A percentile compares a stretch with the other conserved stretches of the same genome.
phyloP scores from a whole-genome alignment of 2,797 vertebrate species.

The Myripristis jacobus region DNA sequence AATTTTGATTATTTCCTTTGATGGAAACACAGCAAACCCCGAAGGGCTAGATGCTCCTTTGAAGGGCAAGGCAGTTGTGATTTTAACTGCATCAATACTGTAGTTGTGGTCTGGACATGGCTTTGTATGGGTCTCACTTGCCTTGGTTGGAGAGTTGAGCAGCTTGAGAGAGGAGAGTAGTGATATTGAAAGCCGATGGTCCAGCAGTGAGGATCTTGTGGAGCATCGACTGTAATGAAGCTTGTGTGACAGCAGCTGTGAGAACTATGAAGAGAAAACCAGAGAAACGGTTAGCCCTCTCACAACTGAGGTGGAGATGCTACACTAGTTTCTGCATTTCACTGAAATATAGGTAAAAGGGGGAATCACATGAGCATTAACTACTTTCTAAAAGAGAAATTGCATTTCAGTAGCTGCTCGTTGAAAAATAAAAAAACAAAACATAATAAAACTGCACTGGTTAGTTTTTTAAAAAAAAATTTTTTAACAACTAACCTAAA shows the following conservation, averaged over 20 bases:
- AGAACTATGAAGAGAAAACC: constrained; percentile 85
- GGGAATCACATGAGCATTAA: no score
- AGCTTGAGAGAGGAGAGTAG: constrained; percentile 97
- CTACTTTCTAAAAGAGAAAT: no score
- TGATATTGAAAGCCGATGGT: constrained; percentile 98
- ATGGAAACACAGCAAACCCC: neutral
- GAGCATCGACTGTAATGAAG: constrained; percentile 98
- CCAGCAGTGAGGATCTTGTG: constrained; percentile 99
- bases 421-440: no score
- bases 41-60: neutral
- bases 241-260: constrained; percentile 99
- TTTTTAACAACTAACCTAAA: no score
- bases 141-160: constrained; percentile 97
- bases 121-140: constrained; percentile 59
- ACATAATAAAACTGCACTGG: no score
- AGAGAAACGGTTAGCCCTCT: neutral
- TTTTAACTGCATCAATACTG: neutral
- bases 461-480: no score
- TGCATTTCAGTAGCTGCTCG: no score
- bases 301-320: neutral
- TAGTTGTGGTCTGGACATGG: neutral
- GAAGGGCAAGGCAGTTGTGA: neutral
- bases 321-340: neutral
- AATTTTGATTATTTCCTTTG: neutral
- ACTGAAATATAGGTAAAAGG: neutral